Evolutionary conservation across 2,797 vertebrate species (phyloP).

Genomic region (Sparus aurata): DNA sequence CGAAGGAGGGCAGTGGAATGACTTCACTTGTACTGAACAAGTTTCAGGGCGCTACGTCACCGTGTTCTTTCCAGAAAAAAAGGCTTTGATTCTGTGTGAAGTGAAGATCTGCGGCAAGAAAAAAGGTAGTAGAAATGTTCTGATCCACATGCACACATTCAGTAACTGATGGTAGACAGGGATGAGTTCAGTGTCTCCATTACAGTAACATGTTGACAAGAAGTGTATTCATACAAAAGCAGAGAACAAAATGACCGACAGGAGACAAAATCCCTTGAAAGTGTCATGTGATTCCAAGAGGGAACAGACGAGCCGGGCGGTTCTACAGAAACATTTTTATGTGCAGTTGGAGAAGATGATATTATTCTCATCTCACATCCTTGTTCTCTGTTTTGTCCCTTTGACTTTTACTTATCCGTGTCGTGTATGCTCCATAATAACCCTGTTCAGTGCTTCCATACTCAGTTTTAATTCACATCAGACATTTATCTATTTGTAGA

Average conservation of each 20-base stretch:
- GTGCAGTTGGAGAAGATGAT: no score
- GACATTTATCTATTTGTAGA: background rate
- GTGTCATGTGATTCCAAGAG: no score
- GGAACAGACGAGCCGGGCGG: no score
- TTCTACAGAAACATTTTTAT: background rate
- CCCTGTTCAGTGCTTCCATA: no score
- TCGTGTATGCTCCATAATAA: no score
- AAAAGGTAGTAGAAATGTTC: conserved; percentile 25
- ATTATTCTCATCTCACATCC: no score
- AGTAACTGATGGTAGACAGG: background rate
- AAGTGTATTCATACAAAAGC: no score
- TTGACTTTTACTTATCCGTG: no score
- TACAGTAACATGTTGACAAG: background rate
- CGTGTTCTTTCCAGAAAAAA: fast-evolving
- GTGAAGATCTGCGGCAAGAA: background rate
- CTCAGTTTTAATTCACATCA: no score
- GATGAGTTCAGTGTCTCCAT: background rate
- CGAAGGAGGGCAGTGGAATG: background rate
- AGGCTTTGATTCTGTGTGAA: conserved; percentile 6
- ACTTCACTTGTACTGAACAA: fast-evolving
- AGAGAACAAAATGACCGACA: no score
- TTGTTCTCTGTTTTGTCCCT: no score
- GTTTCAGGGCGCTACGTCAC: conserved; percentile 35
- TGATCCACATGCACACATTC: background rate
- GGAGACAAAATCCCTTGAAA: no score